phyloP scores from a whole-genome alignment of 2,888 invertebrate species.

The Lasioglossum marginatum region DNA sequence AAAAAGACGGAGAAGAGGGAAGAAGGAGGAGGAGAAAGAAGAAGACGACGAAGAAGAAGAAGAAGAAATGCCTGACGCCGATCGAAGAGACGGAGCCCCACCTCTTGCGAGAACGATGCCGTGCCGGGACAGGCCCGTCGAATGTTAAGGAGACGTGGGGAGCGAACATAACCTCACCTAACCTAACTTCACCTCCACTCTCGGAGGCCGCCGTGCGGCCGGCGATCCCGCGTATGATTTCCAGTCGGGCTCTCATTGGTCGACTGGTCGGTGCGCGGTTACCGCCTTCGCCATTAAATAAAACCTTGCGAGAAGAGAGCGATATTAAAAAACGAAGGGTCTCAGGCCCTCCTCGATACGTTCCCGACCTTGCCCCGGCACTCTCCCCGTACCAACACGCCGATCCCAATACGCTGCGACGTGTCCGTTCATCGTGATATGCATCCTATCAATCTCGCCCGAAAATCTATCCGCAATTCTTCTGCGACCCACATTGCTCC shows the following conservation, averaged over 20 bases:
- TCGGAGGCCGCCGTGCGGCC: slow-evolving; percentile 74
- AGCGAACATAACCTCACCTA: slow-evolving; percentile 77
- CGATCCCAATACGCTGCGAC: slow-evolving; percentile 46
- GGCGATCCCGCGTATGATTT: slow-evolving; percentile 83
- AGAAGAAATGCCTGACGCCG: slow-evolving; percentile 73
- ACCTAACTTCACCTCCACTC: slow-evolving; percentile 78
- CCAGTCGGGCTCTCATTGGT: slow-evolving; percentile 80
- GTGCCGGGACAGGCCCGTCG: slow-evolving; percentile 81
- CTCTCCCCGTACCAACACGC: slow-evolving; percentile 44
- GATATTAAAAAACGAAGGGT: slow-evolving; percentile 72
- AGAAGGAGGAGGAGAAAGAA: slow-evolving; percentile 38
- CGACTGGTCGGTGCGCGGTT: slow-evolving; percentile 71
- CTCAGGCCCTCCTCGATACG: slow-evolving; percentile 60
- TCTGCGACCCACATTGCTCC: background rate
- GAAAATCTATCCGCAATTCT: background rate
- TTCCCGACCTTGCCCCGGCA: slow-evolving; percentile 67
- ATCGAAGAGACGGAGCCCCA: slow-evolving; percentile 78
- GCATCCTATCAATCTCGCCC: slow-evolving; percentile 17
- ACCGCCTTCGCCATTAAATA: slow-evolving; percentile 78
- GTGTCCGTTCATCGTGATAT: slow-evolving; percentile 28
- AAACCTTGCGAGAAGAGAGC: slow-evolving; percentile 71
- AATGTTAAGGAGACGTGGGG: slow-evolving; percentile 80
- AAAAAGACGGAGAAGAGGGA: slow-evolving; percentile 22
- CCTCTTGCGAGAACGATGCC: slow-evolving; percentile 75
- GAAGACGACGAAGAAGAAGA: slow-evolving; percentile 53